phyloP scores from a whole-genome alignment of 1,140 invertebrate species.

The Lepidurus packardi region DNA sequence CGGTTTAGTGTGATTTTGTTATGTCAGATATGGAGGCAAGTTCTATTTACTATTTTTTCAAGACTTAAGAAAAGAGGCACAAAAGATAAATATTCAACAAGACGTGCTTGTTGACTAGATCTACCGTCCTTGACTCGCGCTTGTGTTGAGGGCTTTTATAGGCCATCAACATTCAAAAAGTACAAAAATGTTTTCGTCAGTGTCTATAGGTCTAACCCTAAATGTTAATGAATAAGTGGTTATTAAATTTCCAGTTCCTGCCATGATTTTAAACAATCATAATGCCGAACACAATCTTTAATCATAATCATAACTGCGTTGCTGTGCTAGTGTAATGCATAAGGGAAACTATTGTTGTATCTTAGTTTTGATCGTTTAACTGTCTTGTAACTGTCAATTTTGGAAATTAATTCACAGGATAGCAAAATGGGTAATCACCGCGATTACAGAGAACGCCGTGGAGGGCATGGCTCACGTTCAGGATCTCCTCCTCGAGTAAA shows the following conservation, averaged over 20 bases:
- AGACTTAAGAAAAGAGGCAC: not conserved
- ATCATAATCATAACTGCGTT: too few relatives aligned
- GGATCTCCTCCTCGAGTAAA: not conserved
- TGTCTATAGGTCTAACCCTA: too few relatives aligned
- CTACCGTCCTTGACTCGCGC: not conserved
- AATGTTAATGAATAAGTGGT: too few relatives aligned
- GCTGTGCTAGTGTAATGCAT: too few relatives aligned
- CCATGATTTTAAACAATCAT: too few relatives aligned
- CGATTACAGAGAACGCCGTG: not conserved
- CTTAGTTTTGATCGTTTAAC: too few relatives aligned
- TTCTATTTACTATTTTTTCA: not conserved
- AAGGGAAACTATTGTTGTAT: too few relatives aligned
- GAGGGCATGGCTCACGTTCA: not conserved
- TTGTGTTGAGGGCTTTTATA: not conserved
- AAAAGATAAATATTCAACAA: not conserved
- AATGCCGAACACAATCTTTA: too few relatives aligned
- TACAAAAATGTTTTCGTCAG: too few relatives aligned
- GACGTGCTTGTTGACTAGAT: not conserved
- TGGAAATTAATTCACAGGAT: not conserved
- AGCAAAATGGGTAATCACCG: not conserved
- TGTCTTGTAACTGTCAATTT: too few relatives aligned
- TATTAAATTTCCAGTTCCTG: too few relatives aligned
- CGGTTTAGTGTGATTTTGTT: not conserved
- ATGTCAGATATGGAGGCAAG: conserved; percentile 5
- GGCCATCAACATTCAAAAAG: not conserved